These are phyloP conservation scores for Drosophila micromelanica DNA, from an alignment of 1,140 invertebrate species.

Conservation along the genomic window DNA sequence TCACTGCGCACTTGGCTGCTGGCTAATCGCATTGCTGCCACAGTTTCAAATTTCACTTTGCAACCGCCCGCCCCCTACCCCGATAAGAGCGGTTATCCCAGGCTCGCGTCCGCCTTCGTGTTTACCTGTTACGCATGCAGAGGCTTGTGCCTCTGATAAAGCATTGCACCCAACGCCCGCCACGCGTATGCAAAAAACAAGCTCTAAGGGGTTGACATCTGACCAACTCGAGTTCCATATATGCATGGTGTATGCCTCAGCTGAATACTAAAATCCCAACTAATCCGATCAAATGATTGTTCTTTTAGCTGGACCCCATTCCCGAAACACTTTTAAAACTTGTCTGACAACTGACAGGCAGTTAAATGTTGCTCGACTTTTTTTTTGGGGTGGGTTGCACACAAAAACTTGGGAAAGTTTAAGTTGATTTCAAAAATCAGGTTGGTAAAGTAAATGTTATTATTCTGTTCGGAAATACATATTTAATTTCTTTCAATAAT, in stretches of 20 bases:
- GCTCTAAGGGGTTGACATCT: slow-evolving; percentile 23
- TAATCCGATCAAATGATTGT: slow-evolving; percentile 83
- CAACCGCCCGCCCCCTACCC: neutral
- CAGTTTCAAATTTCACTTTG: slow-evolving; percentile 61
- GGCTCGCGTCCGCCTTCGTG: slow-evolving; percentile 23
- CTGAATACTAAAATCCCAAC: slow-evolving; percentile 35
- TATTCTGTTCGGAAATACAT: neutral
- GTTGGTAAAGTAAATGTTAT: no score
- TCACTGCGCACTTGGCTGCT: slow-evolving; percentile 3
- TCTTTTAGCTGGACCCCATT: slow-evolving; percentile 45
- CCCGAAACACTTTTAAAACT: slow-evolving; percentile 39
- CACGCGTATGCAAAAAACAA: slow-evolving; percentile 71
- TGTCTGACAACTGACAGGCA: slow-evolving; percentile 38
- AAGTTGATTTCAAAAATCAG: neutral
- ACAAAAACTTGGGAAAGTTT: neutral
- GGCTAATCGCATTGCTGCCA: slow-evolving; percentile 59
- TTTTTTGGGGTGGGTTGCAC: slow-evolving; percentile 26
- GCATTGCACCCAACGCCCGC: slow-evolving; percentile 33
- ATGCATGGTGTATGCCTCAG: neutral
- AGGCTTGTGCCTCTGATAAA: slow-evolving; percentile 64
- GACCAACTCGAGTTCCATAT: slow-evolving; percentile 30
- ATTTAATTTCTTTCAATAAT: no score
- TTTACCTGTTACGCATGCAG: slow-evolving; percentile 74
- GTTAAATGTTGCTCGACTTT: slow-evolving; percentile 14
- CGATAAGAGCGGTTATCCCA: slow-evolving; percentile 37